Percentiles rank a stretch among this genome's conserved stretches.
Evolutionary conservation across 2,888 invertebrate species (phyloP).

Genomic region (Drosophila kuntzei): DNA sequence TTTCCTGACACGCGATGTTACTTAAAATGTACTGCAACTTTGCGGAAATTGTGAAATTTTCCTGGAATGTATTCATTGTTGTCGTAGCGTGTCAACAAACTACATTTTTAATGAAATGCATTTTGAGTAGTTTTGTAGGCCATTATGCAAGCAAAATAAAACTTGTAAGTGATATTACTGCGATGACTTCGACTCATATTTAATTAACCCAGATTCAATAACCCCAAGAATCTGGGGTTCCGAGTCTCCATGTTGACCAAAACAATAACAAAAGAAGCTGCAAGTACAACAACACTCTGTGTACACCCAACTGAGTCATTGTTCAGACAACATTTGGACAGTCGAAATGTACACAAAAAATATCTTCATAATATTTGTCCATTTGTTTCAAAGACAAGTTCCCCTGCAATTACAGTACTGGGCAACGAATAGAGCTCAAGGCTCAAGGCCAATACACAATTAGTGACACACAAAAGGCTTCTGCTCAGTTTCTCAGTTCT

Average conservation of each 20-base stretch:
- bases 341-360: conserved; percentile 27
- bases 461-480: no score
- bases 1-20: conserved; percentile 61
- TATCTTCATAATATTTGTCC: conserved; percentile 51
- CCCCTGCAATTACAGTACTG: conserved; percentile 1
- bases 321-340: conserved; percentile 43
- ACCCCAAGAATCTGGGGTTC: conserved; percentile 6
- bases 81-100: conserved; percentile 49
- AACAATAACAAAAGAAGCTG: conserved; percentile 23
- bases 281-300: conserved; percentile 18
- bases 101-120: conserved; percentile 33
- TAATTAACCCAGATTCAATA: conserved; percentile 43
- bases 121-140: conserved; percentile 23
- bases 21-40: conserved; percentile 4
- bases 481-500: no score
- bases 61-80: conserved; percentile 43
- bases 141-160: conserved; percentile 10
- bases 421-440: conserved; percentile 7
- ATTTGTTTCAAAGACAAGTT: conserved; percentile 33
- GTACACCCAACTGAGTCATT: conserved; percentile 49
- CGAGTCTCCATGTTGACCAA: conserved; percentile 3
- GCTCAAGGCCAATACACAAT: no score
- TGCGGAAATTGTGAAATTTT: conserved; percentile 27
- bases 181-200: conserved; percentile 10
- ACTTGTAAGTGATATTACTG: conserved; percentile 13